These are phyloP conservation scores for Terrapene triunguis DNA, from an alignment of 2,113 vertebrate species.

Conservation along the genomic window DNA sequence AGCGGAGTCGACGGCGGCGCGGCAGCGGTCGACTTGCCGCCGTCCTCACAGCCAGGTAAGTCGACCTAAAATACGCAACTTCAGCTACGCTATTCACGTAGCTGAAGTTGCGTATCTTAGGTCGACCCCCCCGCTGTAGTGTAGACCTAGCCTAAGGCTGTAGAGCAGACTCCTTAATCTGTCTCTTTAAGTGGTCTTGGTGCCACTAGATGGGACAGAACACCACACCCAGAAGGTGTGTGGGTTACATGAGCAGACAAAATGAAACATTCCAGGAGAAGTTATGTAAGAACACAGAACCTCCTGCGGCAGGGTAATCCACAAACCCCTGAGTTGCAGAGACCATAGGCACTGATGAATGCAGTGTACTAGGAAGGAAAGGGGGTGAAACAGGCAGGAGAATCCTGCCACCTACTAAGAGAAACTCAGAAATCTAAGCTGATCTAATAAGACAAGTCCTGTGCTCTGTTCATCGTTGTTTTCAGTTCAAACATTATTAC, in stretches of 20 bases:
- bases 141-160: too few species aligned
- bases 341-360: background rate
- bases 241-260: background rate
- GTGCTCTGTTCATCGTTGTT: background rate
- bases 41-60: too few species aligned
- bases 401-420: background rate
- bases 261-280: background rate
- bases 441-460: accelerated
- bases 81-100: too few species aligned
- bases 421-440: background rate
- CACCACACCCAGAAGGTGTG: too few species aligned
- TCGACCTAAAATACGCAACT: too few species aligned
- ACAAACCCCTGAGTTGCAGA: background rate
- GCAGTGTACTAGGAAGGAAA: background rate
- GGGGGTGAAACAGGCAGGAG: background rate
- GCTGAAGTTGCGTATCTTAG: too few species aligned
- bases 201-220: too few species aligned
- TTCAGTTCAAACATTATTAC: background rate
- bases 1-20: too few species aligned
- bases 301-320: background rate
- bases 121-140: too few species aligned
- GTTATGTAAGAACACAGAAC: background rate
- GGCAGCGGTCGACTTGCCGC: too few species aligned
- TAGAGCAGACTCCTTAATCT: too few species aligned
- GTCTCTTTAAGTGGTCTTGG: too few species aligned